Evolutionary conservation across 2,888 invertebrate genomes (phyloP), one percentile per base, ranked within the genome.

Genomic region (Andricus curvator): DNA sequence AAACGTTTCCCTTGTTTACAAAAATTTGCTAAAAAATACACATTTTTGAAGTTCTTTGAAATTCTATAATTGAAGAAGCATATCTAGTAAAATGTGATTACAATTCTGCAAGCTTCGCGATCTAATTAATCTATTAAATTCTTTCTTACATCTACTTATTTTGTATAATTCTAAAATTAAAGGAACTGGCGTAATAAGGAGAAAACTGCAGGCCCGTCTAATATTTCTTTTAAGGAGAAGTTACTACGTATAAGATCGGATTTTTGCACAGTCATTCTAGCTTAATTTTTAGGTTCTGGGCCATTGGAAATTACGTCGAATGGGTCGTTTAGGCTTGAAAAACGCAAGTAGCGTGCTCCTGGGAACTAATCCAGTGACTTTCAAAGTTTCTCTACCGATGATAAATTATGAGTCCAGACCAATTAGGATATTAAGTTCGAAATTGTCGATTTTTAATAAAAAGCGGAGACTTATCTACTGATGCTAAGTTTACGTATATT

Each of bases 241-340:
- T 51, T 70, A 70, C 20, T 29, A 44, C 20, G 17, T 48, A 70
- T 70, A 70, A 29, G 20, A 70, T 51, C 11, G n/a, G 56, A 56
- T 70, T 51, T 70, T 48, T 25, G 29, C n/a, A 29, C 70, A 48
- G 70, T 70, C 70, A 70, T 51, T 70, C 48, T 6, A 29, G 70
- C 51, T 70, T 51, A 29, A 70, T 70, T 70, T 70, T 29, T 51
- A 70, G 70, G 48, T 48, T 70, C 48, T 51, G 29, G 48, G 51
- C 51, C 70, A 70, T 70, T 70, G 70, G 51, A 51, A 70, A 70
- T 70, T 70, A 70, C 70, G 51, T 48, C 29, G 29, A 70, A 70
- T 48, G 70, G 70, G 70, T 70, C 51, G 70, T 48, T 48, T 70
- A 70, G 48, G 51, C 51, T 51, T 70, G 56, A 51, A 48, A 70